phyloP scores from a whole-genome alignment of 2,888 invertebrate species.

The Apodemia zela region DNA sequence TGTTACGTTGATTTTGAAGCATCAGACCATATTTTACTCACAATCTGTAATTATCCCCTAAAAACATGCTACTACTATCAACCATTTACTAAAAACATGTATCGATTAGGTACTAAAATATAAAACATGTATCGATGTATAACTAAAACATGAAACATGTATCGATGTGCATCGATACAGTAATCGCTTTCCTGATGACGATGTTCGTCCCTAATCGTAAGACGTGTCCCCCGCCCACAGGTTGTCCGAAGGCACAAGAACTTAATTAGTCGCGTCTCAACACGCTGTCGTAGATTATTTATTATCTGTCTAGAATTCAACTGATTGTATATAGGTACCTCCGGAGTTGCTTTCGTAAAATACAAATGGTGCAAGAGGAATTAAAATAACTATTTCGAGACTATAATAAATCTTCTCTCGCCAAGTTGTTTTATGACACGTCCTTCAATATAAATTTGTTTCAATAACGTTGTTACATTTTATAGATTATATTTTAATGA shows the following conservation, averaged over 20 bases:
- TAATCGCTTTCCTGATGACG: background rate
- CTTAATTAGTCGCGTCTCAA: constrained; percentile 73
- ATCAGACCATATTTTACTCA: background rate
- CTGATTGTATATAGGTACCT: constrained; percentile 54
- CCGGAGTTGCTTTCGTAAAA: constrained; percentile 38
- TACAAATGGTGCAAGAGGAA: constrained; percentile 10
- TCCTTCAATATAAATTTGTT: background rate
- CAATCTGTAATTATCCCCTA: background rate
- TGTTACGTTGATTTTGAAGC: background rate
- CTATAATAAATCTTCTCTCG: constrained; percentile 9
- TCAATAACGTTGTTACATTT: background rate
- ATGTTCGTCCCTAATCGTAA: constrained; percentile 2
- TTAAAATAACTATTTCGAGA: constrained; percentile 13
- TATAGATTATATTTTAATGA: background rate
- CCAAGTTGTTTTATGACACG: background rate
- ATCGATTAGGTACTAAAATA: background rate
- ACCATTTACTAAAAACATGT: background rate
- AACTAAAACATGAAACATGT: background rate
- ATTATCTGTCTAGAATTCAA: constrained; percentile 61
- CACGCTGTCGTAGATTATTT: constrained; percentile 61
- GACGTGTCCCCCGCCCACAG: constrained; percentile 11
- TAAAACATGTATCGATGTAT: background rate
- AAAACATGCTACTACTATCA: background rate
- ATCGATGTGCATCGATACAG: background rate
- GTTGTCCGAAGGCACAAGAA: constrained; percentile 49